These are phyloP conservation scores for Epinotia nisella DNA, from an alignment of 2,888 invertebrate species.

Conservation along the genomic window DNA sequence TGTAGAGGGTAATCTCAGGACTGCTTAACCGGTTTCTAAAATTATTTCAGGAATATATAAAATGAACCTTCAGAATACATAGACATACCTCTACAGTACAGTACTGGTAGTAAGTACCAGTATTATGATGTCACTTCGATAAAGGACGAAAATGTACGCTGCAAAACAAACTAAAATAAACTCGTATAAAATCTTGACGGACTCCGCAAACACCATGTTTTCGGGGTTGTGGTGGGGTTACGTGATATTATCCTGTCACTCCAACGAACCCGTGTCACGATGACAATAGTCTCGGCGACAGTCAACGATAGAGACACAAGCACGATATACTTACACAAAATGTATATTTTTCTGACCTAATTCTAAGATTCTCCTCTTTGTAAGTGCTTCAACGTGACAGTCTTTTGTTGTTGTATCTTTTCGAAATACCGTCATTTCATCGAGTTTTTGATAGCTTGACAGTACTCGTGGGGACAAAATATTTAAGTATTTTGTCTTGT, in stretches of 20 bases:
- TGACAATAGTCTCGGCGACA: slow-evolving; percentile 6
- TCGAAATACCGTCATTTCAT: not conserved
- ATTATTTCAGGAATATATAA: too few species aligned
- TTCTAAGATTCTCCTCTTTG: not conserved
- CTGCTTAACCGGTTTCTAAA: too few species aligned
- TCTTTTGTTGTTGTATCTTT: not conserved
- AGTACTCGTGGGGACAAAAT: too few species aligned
- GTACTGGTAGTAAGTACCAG: too few species aligned
- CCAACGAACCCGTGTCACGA: slow-evolving; percentile 21
- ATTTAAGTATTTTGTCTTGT: too few species aligned
- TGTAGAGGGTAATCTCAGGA: too few species aligned
- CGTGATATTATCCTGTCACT: slow-evolving; percentile 24
- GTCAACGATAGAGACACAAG: not conserved
- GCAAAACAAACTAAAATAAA: not conserved
- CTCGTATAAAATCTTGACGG: not conserved
- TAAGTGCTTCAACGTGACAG: not conserved
- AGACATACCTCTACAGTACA: too few species aligned
- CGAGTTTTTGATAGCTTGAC: too few species aligned
- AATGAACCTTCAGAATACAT: too few species aligned
- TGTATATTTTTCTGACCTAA: not conserved
- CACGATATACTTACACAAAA: not conserved
- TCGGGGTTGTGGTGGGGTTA: slow-evolving; percentile 9
- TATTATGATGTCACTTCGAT: not conserved
- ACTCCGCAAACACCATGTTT: not conserved
- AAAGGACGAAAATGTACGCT: not conserved